Conservation (phyloP, 2,113 vertebrate species). For the Callopanchax toddi region DNA sequence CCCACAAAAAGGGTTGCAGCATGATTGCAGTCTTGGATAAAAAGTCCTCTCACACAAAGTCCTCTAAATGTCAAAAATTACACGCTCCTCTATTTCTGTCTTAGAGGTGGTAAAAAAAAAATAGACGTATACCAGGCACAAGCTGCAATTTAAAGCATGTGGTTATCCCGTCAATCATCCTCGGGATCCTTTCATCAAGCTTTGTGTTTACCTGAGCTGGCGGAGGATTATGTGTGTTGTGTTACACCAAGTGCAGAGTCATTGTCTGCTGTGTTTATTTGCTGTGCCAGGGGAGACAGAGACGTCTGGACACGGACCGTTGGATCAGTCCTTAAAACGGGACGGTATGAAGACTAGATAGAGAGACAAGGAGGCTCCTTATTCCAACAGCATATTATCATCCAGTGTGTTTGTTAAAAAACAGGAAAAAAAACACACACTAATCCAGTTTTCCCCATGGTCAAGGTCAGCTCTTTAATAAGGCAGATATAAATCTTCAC, state of each 20-base stretch:
- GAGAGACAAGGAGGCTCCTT: conserved; percentile 27
- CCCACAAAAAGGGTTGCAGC: conserved; percentile 1
- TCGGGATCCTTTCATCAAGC: conserved; percentile 39
- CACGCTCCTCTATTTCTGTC: conserved; percentile 20
- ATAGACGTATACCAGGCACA: conserved; percentile 24
- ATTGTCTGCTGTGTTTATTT: conserved; percentile 54
- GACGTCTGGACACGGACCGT: conserved; percentile 48
- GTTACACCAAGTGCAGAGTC: conserved; percentile 54
- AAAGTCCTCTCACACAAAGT: conserved; percentile 6
- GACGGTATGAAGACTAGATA: conserved; percentile 30
- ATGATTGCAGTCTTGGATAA: conserved; percentile 26
- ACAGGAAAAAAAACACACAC: conserved; percentile 20
- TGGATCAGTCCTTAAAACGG: conserved; percentile 57
- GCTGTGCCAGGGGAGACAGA: conserved; percentile 42
- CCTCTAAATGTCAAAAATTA: conserved; percentile 33
- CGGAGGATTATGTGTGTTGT: conserved; percentile 25
- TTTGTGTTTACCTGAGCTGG: conserved; percentile 26
- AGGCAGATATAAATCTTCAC: conserved; percentile 69
- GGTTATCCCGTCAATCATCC: conserved; percentile 52
- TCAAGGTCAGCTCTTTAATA: conserved; percentile 75
- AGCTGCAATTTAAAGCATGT: conserved; percentile 22
- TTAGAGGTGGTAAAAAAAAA: conserved; percentile 11
- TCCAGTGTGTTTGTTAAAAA: conserved; percentile 21
- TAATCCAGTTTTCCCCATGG: conserved; percentile 58
- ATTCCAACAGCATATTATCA: conserved; percentile 34